Evolutionary conservation across 2,113 vertebrate species (phyloP), one percentile per base, ranked within the genome.

Genomic region (Sapajus apella): DNA sequence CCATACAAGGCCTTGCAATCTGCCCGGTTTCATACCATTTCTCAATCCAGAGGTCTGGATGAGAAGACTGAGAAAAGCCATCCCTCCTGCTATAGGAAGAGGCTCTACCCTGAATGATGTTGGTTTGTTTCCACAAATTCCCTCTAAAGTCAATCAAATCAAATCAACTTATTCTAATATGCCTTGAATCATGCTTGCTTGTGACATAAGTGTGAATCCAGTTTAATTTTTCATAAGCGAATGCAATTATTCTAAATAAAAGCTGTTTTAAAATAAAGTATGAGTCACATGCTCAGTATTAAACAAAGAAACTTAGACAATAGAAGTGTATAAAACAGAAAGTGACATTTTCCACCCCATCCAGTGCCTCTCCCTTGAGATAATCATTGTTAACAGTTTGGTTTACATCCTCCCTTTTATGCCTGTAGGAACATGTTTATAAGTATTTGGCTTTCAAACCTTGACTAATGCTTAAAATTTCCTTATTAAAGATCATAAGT

Each of bases 271-370:
- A 61, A 89, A 89, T 95, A 90, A 89, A 91, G 37, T 73, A 45
- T 91, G 91, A 97, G 64, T 95, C 96, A 92, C 16, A 83, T 35
- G 75, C 45, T 85, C 77, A 14, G 43, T 81, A 55, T 73, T 75
- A 77, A 97, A 85, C 92, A 95, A 96, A 91, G 85, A 85, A 55
- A 84, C 79, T 64, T 66, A 94, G 87, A 96, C 95, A 97, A 97
- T 87, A 66, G 72, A 87, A 80, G 45, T 68, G 18, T 95, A 52
- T 83, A 50, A 96, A 97, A 96, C 87, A 96, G 91, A 97, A 96
- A 96, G 94, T 91, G 96, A 76, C 79, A 84, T 93, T 96, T 97
- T 58, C 93, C 80, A 84, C 89, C 68, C 35, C 0, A n/a, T 93
- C 83, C 20, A 55, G 4, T 20, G 52, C 75, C 86, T 66, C 87